Evolutionary conservation across 2,888 invertebrate genomes (phyloP), one percentile per base, ranked within the genome.

Genomic region (Caenorhabditis japonica): DNA sequence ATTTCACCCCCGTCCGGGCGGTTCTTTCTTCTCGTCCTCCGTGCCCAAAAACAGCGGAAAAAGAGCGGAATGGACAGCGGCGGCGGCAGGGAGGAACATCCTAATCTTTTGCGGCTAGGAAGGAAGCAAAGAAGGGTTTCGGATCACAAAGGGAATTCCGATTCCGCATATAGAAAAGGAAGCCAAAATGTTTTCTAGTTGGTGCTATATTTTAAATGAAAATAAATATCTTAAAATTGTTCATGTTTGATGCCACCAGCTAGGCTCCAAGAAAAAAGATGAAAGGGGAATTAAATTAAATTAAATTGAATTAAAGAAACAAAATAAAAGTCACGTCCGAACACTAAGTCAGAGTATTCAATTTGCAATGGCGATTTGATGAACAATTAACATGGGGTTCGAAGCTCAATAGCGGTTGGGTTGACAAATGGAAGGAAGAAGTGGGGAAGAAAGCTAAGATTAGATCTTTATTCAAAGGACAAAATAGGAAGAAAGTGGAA

Each of bases 361-460:
- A 66, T 56, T 66, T 66, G 56, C 66, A 51, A 49, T 34, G 47
- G 56, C 56, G 36, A 27, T 66, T 66, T 66, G 66, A 66, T 51
- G 66, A 66, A 51, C 66, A 66, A 66, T 66, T 66, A 66, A 43
- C 53, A 66, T 27, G 21, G 49, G 56, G 64, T 64, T 66, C 25
- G 56, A 13, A 51, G 49, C 43, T 51, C 66, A 64, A 51, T 60
- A 51, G 60, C 59, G n/a, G n/a, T n/a, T n/a, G n/a, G n/a, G n/a
- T n/a, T n/a, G n/a, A n/a, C n/a, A n/a, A 30, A 30, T 5, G 30
- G 10, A 30, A 30, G 7, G 7, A 30, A 30, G 30, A 41, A n/a
- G 25, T n/a, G 33, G 30, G n/a, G 30, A 30, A 36, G 55, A 47
- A 38, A 55, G 13, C 27, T 36, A 55, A 56, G 66, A 66, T 56